Percentiles rank a stretch among this genome's conserved stretches.
These are phyloP conservation scores for Peromyscus maniculatus DNA, from an alignment of 2,113 vertebrate species.

Conservation along the genomic window DNA sequence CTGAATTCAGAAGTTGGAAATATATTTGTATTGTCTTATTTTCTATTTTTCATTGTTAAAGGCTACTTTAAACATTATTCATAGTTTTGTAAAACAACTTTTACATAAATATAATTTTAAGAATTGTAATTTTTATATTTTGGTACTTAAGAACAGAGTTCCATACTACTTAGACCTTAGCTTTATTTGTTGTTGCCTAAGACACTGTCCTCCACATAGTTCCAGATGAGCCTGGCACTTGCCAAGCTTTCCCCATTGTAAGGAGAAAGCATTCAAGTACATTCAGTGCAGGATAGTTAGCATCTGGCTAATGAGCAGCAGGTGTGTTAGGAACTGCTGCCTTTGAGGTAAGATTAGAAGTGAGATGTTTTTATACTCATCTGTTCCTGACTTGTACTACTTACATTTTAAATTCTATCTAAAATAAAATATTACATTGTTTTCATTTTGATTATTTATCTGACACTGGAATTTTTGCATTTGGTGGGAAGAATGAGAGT, in stretches of 20 bases:
- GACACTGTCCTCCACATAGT: background rate
- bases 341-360: conserved; percentile 10
- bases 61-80: conserved; percentile 13
- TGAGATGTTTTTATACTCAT: conserved; percentile 8
- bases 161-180: background rate
- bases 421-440: background rate
- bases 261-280: conserved; percentile 30
- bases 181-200: conserved; percentile 42
- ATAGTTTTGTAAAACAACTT: conserved; percentile 15
- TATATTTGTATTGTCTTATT: conserved; percentile 24
- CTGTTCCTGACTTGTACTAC: background rate
- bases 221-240: background rate
- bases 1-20: background rate
- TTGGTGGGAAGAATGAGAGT: background rate
- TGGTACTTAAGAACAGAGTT: conserved; percentile 14
- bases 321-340: conserved; percentile 40
- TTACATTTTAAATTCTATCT: conserved; percentile 45
- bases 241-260: background rate
- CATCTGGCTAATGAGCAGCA: conserved; percentile 8
- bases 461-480: conserved; percentile 13
- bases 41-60: conserved; percentile 19
- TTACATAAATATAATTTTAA: conserved; percentile 31
- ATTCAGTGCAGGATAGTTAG: background rate
- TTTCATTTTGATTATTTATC: conserved; percentile 60
- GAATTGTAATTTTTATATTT: conserved; percentile 48